Conservation (phyloP, 1,140 invertebrate species). For the Hypsibius dujardini region DNA sequence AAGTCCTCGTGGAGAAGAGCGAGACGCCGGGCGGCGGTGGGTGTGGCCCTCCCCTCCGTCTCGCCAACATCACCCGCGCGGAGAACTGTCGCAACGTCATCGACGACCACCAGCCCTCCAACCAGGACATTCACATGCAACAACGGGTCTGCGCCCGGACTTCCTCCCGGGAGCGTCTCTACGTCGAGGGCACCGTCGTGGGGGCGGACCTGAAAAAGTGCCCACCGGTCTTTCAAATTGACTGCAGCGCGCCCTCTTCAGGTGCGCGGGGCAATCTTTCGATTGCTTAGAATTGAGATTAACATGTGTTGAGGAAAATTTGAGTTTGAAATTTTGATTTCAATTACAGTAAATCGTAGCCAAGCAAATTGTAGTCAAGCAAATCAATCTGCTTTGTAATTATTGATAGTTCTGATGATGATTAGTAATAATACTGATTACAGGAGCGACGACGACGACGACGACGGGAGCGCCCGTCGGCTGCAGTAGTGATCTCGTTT, state of each 20-base stretch:
- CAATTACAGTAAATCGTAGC: no score
- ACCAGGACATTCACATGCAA: slow-evolving; percentile 49
- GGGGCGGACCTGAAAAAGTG: slow-evolving; percentile 48
- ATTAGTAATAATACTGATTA: slow-evolving; percentile 27
- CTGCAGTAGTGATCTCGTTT: slow-evolving; percentile 30
- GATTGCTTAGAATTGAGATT: no score
- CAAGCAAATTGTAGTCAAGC: no score
- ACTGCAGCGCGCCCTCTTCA: slow-evolving; percentile 41
- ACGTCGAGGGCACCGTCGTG: slow-evolving; percentile 52
- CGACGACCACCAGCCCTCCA: slow-evolving; percentile 70
- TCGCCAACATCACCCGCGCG: slow-evolving; percentile 38
- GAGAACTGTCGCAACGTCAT: slow-evolving; percentile 67
- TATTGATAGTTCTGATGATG: slow-evolving; percentile 23
- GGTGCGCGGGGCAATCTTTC: slow-evolving; percentile 21
- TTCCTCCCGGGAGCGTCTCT: slow-evolving; percentile 43
- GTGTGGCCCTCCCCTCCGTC: slow-evolving; percentile 31
- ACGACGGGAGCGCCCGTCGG: neutral
- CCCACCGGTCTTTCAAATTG: slow-evolving; percentile 54
- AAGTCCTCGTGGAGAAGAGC: slow-evolving; percentile 49
- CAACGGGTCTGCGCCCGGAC: slow-evolving; percentile 43
- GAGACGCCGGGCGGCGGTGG: slow-evolving; percentile 42
- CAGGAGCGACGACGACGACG: slow-evolving; percentile 17
- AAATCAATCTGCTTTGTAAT: neutral
- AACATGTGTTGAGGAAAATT: no score
- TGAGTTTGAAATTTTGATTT: no score